Evolutionary conservation across 2,888 invertebrate genomes (phyloP).

Genomic region (Spodoptera exigua): DNA sequence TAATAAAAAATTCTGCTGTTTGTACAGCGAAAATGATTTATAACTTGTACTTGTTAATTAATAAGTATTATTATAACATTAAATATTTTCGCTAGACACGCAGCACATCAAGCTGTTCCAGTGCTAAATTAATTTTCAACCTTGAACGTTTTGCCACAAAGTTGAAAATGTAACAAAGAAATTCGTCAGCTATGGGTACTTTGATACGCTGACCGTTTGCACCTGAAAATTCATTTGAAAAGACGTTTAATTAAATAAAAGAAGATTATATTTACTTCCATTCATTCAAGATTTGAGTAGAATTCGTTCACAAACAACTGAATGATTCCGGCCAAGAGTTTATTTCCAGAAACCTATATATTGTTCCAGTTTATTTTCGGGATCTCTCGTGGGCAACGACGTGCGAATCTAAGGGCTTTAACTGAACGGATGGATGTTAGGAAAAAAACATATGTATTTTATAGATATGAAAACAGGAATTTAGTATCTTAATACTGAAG

Average conservation of each 20-base stretch:
- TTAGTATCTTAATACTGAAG: neutral
- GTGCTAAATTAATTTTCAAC: too few relatives aligned
- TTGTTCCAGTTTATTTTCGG: conserved; percentile 86
- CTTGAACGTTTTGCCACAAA: neutral
- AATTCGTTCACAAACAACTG: conserved; percentile 60
- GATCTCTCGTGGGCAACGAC: conserved; percentile 81
- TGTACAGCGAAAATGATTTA: neutral
- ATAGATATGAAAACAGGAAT: neutral
- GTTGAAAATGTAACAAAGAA: conserved; percentile 5
- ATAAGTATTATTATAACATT: conserved; percentile 8
- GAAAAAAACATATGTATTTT: neutral
- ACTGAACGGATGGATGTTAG: conserved; percentile 20
- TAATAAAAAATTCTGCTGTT: neutral
- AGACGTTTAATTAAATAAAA: conserved; percentile 18
- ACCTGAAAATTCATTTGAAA: neutral
- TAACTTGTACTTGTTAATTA: neutral
- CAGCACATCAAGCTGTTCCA: neutral
- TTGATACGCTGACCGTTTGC: too few relatives aligned
- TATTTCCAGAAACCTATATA: conserved; percentile 80
- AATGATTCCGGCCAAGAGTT: conserved; percentile 72
- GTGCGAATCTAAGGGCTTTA: conserved; percentile 86
- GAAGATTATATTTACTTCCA: conserved; percentile 33
- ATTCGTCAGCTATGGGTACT: neutral
- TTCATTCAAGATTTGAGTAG: conserved; percentile 46
- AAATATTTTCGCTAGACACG: neutral